Percentiles rank a stretch among this genome's conserved stretches.
phyloP scores from a whole-genome alignment of 2,797 vertebrate genomes.

The Zalophus californianus region DNA sequence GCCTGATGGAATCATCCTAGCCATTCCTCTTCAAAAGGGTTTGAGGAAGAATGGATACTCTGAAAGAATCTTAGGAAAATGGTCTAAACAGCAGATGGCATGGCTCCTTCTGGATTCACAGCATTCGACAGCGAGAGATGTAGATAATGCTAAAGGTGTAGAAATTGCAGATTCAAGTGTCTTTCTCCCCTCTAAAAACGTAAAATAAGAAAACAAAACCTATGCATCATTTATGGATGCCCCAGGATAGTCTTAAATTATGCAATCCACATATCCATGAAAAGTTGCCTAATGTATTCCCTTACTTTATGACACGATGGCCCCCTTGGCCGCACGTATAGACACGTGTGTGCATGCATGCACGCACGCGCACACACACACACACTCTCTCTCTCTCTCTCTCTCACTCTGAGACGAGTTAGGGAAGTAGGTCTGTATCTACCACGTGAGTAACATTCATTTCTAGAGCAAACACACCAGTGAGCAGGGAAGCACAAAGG shows the following conservation, averaged over 20 bases:
- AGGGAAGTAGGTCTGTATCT: conserved; percentile 76
- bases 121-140: conserved; percentile 13
- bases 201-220: conserved; percentile 87
- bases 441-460: conserved; percentile 72
- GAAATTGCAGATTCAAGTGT: conserved; percentile 68
- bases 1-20: not conserved
- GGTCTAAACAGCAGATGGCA: not conserved
- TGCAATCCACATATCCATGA: conserved; percentile 84
- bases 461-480: conserved; percentile 82
- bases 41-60: not conserved
- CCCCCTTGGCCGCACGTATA: not conserved
- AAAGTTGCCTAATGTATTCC: conserved; percentile 85
- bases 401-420: conserved; percentile 63
- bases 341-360: too few relatives aligned
- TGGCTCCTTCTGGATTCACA: not conserved
- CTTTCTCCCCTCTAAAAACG: conserved; percentile 80
- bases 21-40: not conserved
- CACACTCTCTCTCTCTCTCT: not conserved
- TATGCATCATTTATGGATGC: conserved; percentile 89
- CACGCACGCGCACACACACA: not conserved
- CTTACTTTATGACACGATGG: conserved; percentile 83
- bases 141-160: conserved; percentile 35
- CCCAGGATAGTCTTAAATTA: conserved; percentile 88
- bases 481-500: conserved; percentile 81
- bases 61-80: not conserved